phyloP scores from a whole-genome alignment of 2,888 invertebrate species.

The Mellilla xanthometata region DNA sequence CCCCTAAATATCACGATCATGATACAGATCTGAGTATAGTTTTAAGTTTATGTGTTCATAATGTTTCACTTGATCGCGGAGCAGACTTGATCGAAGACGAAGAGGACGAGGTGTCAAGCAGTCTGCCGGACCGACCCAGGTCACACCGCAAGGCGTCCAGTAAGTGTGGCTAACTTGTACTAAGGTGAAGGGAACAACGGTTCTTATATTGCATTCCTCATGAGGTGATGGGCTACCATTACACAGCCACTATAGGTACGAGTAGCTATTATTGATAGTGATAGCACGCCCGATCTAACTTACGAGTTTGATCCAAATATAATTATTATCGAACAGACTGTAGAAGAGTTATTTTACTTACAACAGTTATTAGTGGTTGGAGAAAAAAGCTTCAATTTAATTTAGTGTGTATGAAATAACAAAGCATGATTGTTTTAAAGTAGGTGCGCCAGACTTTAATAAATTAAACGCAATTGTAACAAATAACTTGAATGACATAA shows the following conservation, averaged over 20 bases:
- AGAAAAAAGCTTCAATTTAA: no score
- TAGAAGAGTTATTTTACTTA: no score
- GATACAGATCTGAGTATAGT: constrained; percentile 42
- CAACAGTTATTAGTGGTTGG: no score
- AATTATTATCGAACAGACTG: no score
- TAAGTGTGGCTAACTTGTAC: constrained; percentile 62
- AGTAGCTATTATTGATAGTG: constrained; percentile 15
- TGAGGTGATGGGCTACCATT: constrained; percentile 27
- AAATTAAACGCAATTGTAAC: constrained; percentile 2
- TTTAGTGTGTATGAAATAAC: constrained; percentile 7
- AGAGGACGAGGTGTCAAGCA: constrained; percentile 78
- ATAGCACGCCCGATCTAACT: constrained; percentile 13
- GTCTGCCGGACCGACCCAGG: constrained; percentile 68
- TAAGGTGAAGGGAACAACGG: constrained; percentile 24
- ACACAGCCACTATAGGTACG: constrained; percentile 24
- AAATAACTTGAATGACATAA: constrained; percentile 6
- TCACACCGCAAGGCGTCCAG: constrained; percentile 81
- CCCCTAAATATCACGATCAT: constrained; percentile 29
- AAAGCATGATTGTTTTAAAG: constrained; percentile 21
- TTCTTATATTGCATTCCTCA: constrained; percentile 18
- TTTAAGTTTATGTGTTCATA: constrained; percentile 44
- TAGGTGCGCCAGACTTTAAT: not conserved
- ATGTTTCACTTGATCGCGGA: constrained; percentile 41
- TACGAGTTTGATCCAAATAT: no score
- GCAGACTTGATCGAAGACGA: constrained; percentile 83